phyloP scores from a whole-genome alignment of 2,888 invertebrate genomes.

The Dynastes hyllus region DNA sequence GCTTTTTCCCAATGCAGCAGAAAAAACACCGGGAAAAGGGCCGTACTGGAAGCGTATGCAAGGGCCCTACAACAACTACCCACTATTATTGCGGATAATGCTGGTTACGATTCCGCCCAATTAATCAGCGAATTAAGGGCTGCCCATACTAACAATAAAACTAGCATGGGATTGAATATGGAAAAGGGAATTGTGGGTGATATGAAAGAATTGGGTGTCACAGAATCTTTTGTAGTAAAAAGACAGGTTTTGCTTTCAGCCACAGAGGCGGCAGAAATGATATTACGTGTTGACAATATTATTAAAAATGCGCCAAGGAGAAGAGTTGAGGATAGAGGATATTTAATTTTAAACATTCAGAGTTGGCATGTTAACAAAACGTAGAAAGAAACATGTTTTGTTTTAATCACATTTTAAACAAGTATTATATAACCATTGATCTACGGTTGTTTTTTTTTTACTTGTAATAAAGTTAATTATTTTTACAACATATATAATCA shows the following conservation, averaged over 20 bases:
- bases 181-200: slow-evolving; percentile 89
- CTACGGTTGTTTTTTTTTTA: no score
- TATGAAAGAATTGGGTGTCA: slow-evolving; percentile 93
- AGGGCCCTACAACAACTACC: slow-evolving; percentile 92
- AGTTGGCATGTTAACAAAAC: no score
- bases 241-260: slow-evolving; percentile 96
- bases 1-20: slow-evolving; percentile 89
- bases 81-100: slow-evolving; percentile 98
- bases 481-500: no score
- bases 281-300: slow-evolving; percentile 97
- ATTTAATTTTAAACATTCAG: slow-evolving; percentile 60
- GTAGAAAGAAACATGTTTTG: no score
- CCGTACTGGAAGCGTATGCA: slow-evolving; percentile 97
- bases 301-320: slow-evolving; percentile 92
- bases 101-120: slow-evolving; percentile 98
- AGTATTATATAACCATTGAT: no score
- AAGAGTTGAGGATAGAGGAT: slow-evolving; percentile 89
- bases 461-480: no score
- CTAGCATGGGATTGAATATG: slow-evolving; percentile 92
- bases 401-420: no score
- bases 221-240: slow-evolving; percentile 98
- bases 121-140: slow-evolving; percentile 94
- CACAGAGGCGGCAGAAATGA: slow-evolving; percentile 98
- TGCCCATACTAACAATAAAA: slow-evolving; percentile 84
- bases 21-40: slow-evolving; percentile 95